Evolutionary conservation across 2,113 vertebrate genomes (phyloP).

Genomic region (Fregetta grallaria): DNA sequence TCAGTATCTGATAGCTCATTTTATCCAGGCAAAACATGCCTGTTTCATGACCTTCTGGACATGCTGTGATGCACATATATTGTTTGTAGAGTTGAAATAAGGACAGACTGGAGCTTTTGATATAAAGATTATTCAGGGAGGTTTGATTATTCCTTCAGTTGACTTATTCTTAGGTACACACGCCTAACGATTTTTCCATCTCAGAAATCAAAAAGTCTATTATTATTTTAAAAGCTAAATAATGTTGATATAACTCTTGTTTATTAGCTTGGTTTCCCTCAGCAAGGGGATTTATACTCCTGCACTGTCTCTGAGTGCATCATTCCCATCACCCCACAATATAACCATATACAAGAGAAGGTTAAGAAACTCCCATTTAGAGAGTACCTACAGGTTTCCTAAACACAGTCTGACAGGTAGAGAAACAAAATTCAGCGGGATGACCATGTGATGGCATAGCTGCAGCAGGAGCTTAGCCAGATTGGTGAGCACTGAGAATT

Average conservation of each 20-base stretch:
- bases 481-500: neutral
- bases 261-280: neutral
- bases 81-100: conserved; percentile 23
- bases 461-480: neutral
- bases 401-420: neutral
- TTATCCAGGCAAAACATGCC: neutral
- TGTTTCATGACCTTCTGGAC: conserved; percentile 23
- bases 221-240: conserved; percentile 3
- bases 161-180: neutral
- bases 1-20: conserved; percentile 27
- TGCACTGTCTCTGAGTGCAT: neutral
- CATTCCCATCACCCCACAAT: neutral
- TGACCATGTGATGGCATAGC: neutral
- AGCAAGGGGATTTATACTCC: neutral
- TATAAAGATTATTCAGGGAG: neutral
- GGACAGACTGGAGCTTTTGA: neutral
- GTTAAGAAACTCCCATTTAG: neutral
- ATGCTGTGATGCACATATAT: neutral
- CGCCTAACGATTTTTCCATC: neutral
- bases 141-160: neutral
- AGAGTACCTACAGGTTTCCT: neutral
- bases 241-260: neutral
- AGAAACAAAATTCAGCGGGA: neutral
- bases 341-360: neutral
- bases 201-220: neutral